Percentiles rank a stretch among this genome's conserved stretches.
phyloP scores from a whole-genome alignment of 2,888 invertebrate species.

The Acholoe squamosa region DNA sequence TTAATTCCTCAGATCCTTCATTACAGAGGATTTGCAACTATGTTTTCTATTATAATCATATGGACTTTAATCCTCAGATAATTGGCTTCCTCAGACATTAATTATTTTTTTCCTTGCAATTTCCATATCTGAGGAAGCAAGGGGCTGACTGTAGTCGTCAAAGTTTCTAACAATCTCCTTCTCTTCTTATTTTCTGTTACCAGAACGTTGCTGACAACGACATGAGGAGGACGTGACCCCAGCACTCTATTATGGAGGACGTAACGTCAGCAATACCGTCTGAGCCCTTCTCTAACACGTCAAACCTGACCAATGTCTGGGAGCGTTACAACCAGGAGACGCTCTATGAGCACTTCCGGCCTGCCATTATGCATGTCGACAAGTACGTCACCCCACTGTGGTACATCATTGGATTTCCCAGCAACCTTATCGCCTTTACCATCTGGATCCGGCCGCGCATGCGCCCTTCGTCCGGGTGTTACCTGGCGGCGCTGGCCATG shows the following conservation, averaged over 20 bases:
- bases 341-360: conserved; percentile 66
- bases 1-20: too few relatives aligned
- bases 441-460: conserved; percentile 82
- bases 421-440: conserved; percentile 81
- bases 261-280: not conserved
- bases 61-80: too few relatives aligned
- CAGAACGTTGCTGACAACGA: not conserved
- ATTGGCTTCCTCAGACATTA: too few relatives aligned
- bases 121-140: too few relatives aligned
- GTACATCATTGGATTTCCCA: conserved; percentile 82
- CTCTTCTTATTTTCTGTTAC: too few relatives aligned
- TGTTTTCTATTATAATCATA: too few relatives aligned
- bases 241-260: not conserved
- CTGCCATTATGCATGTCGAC: conserved; percentile 71
- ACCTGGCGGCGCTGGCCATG: conserved; percentile 81
- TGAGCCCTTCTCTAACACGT: not conserved
- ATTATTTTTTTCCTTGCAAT: too few relatives aligned
- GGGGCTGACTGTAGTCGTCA: too few relatives aligned
- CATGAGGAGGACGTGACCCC: not conserved
- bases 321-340: conserved; percentile 42
- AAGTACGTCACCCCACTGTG: conserved; percentile 79
- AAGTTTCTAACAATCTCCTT: not conserved
- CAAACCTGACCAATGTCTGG: conserved; percentile 14
- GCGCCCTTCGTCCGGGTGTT: conserved; percentile 82
- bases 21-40: too few relatives aligned